Evolutionary conservation across 2,113 vertebrate genomes (phyloP).

Genomic region (Oreochromis tanganicae): DNA sequence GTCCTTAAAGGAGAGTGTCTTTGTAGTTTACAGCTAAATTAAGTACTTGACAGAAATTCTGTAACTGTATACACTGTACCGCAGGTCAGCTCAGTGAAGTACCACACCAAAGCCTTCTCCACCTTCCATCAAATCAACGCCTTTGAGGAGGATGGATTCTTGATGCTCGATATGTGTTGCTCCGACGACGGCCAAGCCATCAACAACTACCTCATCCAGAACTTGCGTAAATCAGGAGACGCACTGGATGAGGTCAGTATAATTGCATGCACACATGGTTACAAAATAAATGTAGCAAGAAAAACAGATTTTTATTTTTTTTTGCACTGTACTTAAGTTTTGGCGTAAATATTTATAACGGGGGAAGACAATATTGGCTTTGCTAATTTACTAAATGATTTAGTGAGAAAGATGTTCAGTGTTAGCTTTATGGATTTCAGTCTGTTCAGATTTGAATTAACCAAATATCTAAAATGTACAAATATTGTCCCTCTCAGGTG

Average conservation of each 20-base stretch:
- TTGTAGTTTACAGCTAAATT: background rate
- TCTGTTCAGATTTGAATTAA: background rate
- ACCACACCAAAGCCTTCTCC: slow-evolving; percentile 75
- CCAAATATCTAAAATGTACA: background rate
- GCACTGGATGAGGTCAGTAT: slow-evolving; percentile 79
- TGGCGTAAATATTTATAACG: background rate
- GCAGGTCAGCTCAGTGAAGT: slow-evolving; percentile 77
- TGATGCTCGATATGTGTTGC: slow-evolving; percentile 88
- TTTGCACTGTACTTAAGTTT: background rate
- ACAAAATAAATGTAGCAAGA: background rate
- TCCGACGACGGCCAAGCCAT: slow-evolving; percentile 77
- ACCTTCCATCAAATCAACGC: slow-evolving; percentile 94
- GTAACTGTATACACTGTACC: background rate
- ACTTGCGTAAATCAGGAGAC: slow-evolving; percentile 80
- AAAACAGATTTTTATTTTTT: background rate
- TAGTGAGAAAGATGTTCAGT: background rate
- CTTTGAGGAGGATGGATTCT: slow-evolving; percentile 83
- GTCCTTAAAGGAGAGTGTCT: background rate
- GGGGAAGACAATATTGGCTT: background rate
- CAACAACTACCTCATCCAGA: slow-evolving; percentile 79
- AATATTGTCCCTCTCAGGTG: slow-evolving; percentile 58
- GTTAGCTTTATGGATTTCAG: background rate
- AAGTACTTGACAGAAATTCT: background rate
- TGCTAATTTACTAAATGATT: background rate
- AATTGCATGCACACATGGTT: background rate